Percentiles rank a stretch among this genome's conserved stretches.
Evolutionary conservation across 2,888 invertebrate genomes (phyloP).

Genomic region (Kryphioiulus occultus): DNA sequence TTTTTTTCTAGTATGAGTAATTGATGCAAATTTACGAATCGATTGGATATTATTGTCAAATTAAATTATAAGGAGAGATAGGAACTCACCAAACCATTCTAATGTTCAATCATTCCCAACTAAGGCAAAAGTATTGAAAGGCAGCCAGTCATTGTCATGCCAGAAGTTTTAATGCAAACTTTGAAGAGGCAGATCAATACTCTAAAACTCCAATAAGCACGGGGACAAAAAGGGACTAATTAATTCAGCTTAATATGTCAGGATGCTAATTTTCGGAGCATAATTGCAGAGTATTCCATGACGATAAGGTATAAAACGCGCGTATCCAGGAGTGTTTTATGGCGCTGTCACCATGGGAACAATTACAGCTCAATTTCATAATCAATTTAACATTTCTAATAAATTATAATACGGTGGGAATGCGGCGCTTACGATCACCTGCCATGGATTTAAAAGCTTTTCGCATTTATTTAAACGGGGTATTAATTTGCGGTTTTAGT

Average conservation of each 20-base stretch:
- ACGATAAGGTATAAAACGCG: not conserved
- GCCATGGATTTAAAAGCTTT: not conserved
- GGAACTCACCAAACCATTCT: no score
- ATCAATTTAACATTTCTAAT: conserved; percentile 9
- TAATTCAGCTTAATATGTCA: not conserved
- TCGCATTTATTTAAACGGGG: not conserved
- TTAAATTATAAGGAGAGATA: no score
- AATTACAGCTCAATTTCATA: not conserved
- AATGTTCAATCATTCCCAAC: no score
- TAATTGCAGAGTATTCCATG: not conserved
- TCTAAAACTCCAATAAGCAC: not conserved
- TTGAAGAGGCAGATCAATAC: no score
- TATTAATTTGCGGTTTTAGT: not conserved
- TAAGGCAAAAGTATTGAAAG: no score
- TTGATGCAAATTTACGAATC: not conserved
- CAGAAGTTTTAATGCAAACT: no score
- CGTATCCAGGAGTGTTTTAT: not conserved
- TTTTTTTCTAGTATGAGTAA: not conserved
- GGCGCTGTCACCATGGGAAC: not conserved
- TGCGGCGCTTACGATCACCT: not conserved
- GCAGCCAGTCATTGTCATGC: no score
- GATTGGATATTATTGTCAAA: not conserved
- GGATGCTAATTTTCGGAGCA: not conserved
- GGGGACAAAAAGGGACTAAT: not conserved
- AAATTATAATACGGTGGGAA: not conserved